A percentile compares a stretch with the other conserved stretches of the same genome.
Evolutionary conservation across 2,797 vertebrate genomes (phyloP).

Genomic region (Neoniphon sammara): DNA sequence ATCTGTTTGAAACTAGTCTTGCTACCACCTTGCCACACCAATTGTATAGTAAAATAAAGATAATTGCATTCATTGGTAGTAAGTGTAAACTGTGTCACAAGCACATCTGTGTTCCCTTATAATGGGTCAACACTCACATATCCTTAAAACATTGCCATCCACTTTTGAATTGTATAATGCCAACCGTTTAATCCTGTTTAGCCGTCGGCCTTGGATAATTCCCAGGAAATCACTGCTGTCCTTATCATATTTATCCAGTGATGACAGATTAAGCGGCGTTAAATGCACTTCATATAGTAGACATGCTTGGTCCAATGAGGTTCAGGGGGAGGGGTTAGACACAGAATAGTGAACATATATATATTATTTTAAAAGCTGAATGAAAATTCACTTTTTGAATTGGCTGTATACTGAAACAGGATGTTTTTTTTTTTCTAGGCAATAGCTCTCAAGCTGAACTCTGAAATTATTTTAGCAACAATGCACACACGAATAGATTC

Average conservation of each 20-base stretch:
- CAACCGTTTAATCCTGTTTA: conserved; percentile 76
- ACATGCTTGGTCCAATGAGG: conserved; percentile 61
- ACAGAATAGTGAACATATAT: too few species aligned
- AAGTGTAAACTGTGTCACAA: not conserved
- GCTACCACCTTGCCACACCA: conserved; percentile 14
- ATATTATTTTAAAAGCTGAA: conserved; percentile 52
- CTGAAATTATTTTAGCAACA: conserved; percentile 51
- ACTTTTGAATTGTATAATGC: conserved; percentile 66
- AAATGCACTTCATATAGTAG: conserved; percentile 75
- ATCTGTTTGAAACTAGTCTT: conserved; percentile 41
- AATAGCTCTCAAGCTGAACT: conserved; percentile 54
- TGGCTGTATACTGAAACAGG: conserved; percentile 50
- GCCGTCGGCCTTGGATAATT: conserved; percentile 67
- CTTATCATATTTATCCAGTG: conserved; percentile 80
- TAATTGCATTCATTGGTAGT: not conserved
- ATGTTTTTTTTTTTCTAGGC: conserved; percentile 39
- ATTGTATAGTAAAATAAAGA: conserved; percentile 7
- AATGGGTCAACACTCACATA: conserved; percentile 28
- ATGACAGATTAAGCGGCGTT: conserved; percentile 79
- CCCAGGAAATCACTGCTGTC: conserved; percentile 68
- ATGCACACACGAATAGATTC: conserved; percentile 10
- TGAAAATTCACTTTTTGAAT: conserved; percentile 58
- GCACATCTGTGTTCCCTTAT: conserved; percentile 1
- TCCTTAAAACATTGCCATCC: conserved; percentile 39
- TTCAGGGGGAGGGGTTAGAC: conserved; percentile 51